Percentiles rank a stretch among this genome's conserved stretches.
These are phyloP conservation scores for Beroe forskalii DNA, from an alignment of 37 sponge, comb jelly and placozoan species.

Conservation along the genomic window DNA sequence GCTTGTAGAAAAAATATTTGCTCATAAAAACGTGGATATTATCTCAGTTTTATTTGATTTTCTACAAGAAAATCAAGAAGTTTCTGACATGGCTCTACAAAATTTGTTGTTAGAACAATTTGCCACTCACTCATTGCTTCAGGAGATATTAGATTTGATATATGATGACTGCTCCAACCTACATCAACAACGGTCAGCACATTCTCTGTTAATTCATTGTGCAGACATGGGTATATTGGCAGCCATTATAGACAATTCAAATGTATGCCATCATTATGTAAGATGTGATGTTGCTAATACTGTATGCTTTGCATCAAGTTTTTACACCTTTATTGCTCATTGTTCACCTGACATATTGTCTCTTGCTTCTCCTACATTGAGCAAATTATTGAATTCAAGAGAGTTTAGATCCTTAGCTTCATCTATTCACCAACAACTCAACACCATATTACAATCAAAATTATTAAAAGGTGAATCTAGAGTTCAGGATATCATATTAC, in stretches of 20 bases:
- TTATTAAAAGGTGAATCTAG: background rate
- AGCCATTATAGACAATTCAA: background rate
- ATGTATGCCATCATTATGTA: slow-evolving; percentile 11
- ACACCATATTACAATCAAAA: background rate
- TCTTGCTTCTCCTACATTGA: background rate
- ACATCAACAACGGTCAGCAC: background rate
- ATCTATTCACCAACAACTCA: background rate
- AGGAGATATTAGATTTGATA: background rate
- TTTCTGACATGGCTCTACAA: background rate
- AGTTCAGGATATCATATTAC: background rate
- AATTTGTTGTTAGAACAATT: background rate
- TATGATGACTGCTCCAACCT: slow-evolving; percentile 28
- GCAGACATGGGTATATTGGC: background rate
- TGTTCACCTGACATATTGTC: background rate
- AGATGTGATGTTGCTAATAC: background rate
- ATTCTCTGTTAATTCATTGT: background rate
- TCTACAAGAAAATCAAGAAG: background rate
- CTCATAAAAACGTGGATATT: background rate
- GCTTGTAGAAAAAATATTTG: background rate
- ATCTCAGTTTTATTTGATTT: background rate
- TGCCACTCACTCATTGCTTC: background rate
- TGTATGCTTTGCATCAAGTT: background rate
- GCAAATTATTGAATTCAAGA: background rate
- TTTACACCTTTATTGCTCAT: background rate
- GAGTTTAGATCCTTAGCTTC: background rate